Percentiles rank a stretch among this genome's conserved stretches.
These are phyloP conservation scores for Orthosia cruda DNA, from an alignment of 2,888 invertebrate species.

Conservation along the genomic window DNA sequence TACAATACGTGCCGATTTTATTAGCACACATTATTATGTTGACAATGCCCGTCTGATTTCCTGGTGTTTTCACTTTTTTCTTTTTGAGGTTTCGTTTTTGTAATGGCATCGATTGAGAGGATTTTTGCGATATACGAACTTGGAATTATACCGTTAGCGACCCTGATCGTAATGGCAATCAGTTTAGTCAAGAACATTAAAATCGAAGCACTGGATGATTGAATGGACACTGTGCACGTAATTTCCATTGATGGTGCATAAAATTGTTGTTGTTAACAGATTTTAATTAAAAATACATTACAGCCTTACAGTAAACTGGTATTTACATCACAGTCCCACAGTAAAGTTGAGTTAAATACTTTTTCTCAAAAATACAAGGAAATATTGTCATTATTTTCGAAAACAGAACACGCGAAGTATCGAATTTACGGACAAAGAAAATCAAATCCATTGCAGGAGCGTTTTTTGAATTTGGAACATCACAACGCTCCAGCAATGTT, in stretches of 20 bases:
- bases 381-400: too few relatives aligned
- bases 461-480: too few relatives aligned
- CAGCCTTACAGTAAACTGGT: not conserved
- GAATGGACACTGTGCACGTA: slow-evolving; percentile 13
- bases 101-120: slow-evolving; percentile 3
- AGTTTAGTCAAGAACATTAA: slow-evolving; percentile 23
- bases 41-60: slow-evolving; percentile 63
- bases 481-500: too few relatives aligned
- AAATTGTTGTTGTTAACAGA: slow-evolving; percentile 1
- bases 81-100: slow-evolving; percentile 37
- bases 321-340: not conserved
- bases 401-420: too few relatives aligned
- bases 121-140: slow-evolving; percentile 13
- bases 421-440: too few relatives aligned
- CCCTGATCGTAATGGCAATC: slow-evolving; percentile 10
- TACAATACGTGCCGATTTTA: slow-evolving; percentile 69
- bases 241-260: slow-evolving; percentile 20
- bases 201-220: slow-evolving; percentile 22
- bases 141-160: slow-evolving; percentile 26
- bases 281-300: slow-evolving; percentile 15
- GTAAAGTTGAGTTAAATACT: not conserved
- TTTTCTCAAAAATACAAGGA: too few relatives aligned
- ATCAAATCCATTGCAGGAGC: too few relatives aligned
- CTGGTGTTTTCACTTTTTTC: slow-evolving; percentile 59
- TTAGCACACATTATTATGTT: slow-evolving; percentile 70